These are phyloP conservation scores for Ecliptopera silaceata DNA, from an alignment of 2,888 invertebrate genomes.

Conservation along the genomic window DNA sequence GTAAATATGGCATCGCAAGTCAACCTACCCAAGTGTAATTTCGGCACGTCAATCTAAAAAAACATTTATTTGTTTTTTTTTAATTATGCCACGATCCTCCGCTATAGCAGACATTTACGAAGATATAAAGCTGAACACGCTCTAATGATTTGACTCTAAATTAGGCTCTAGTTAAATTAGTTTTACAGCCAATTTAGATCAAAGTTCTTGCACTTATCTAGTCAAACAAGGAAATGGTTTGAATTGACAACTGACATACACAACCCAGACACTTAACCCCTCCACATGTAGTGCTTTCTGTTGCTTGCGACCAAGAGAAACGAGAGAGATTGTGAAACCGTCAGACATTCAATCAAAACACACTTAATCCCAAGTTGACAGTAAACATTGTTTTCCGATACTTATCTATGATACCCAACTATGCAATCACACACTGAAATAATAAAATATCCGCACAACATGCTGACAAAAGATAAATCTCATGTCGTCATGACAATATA, in stretches of 20 bases:
- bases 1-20: background rate
- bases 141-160: slow-evolving; percentile 10
- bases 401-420: slow-evolving; percentile 8
- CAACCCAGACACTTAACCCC: slow-evolving; percentile 9
- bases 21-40: background rate
- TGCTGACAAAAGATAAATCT: slow-evolving; percentile 6
- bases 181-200: slow-evolving; percentile 16
- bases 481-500: slow-evolving; percentile 2
- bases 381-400: no score
- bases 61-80: no score
- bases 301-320: background rate
- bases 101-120: background rate
- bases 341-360: slow-evolving; percentile 12
- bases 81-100: background rate
- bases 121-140: background rate
- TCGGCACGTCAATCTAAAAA: background rate
- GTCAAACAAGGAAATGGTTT: slow-evolving; percentile 22
- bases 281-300: slow-evolving; percentile 9
- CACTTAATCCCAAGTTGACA: slow-evolving; percentile 8
- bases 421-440: background rate
- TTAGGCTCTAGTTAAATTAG: slow-evolving; percentile 4
- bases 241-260: slow-evolving; percentile 26
- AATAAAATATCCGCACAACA: slow-evolving; percentile 12
- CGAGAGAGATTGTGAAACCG: background rate
- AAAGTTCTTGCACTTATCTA: background rate